These are phyloP conservation scores for Pollenia amentaria DNA, from an alignment of 2,888 invertebrate genomes.

Conservation along the genomic window DNA sequence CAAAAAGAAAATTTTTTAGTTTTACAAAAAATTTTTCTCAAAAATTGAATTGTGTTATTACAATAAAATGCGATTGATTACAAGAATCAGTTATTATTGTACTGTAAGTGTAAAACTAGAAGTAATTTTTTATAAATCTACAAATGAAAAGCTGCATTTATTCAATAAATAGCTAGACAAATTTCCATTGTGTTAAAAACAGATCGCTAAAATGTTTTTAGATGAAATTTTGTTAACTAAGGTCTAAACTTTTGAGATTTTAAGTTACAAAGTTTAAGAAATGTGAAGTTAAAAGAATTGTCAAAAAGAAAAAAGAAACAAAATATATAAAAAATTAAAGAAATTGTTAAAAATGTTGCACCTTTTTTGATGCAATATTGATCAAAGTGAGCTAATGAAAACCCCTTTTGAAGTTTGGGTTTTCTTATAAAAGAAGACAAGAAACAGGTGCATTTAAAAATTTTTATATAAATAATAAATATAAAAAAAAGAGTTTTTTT, in stretches of 20 bases:
- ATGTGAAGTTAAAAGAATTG: conserved; percentile 5
- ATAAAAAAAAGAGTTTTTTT: conserved; percentile 11
- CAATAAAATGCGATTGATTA: conserved; percentile 37
- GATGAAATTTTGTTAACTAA: background rate
- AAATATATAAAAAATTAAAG: background rate
- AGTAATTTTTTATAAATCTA: background rate
- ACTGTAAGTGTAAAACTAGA: conserved; percentile 33
- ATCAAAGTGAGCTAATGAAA: conserved; percentile 33
- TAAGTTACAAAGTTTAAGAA: conserved; percentile 44
- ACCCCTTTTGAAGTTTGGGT: background rate
- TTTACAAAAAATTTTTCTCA: background rate
- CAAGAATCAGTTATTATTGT: conserved; percentile 28
- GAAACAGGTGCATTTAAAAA: conserved; percentile 65
- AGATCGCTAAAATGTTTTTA: too few relatives aligned
- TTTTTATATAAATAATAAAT: background rate
- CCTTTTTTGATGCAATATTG: conserved; percentile 36
- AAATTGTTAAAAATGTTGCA: conserved; percentile 29
- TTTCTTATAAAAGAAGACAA: background rate
- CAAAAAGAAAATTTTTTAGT: conserved; percentile 34
- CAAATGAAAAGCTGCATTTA: conserved; percentile 25
- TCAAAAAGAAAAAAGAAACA: background rate
- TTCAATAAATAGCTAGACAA: conserved; percentile 14
- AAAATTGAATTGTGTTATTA: background rate
- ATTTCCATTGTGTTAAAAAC: background rate
- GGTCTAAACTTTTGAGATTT: conserved; percentile 62